Base-by-base conservation (phyloP, 2,113 vertebrate species). In the Diglossa brunneiventris region DNA sequence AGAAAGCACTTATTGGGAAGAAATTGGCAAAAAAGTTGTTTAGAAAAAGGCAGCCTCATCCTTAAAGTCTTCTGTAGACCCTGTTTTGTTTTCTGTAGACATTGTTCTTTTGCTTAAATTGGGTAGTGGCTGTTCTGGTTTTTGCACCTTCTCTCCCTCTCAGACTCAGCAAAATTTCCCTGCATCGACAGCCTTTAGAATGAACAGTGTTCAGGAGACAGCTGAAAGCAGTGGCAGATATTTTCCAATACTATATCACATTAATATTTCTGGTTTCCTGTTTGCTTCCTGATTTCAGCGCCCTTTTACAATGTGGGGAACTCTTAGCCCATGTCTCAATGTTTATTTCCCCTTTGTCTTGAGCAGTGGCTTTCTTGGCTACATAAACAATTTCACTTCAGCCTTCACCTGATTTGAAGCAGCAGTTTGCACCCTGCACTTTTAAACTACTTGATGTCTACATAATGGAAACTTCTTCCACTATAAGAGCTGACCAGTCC, bases 21-120 rank as follows among this genome's bases (percentile, higher is more conserved):
- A 64, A n/a, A 23, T 0, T 56, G 17, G 4, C 5, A 13, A 64
- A 35, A 52, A 7, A 59, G 3, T n/a, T 69, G 8, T 55, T 76
- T 30, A 42, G 62, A 56, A 89, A 76, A 73, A 52, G 6, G 5
- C 2, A 10, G 35, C 14, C 8, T 80, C 13, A 27, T 69, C 33
- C 44, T 77, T 77, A 7, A 30, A 20, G 21, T 11, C 19, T 64
- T 91, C 27, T 35, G 21, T 42, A 80, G 73, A 64, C 9, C 8
- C 5, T 16, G 6, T 47, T 64, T 49, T 30, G 7, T 39, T 74
- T 75, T 77, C n/a, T 77, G 19, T 33, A 64, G 68, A 73, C 9
- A 7, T n/a, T 50, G 11, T 8, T 42, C 18, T 76, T 50, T 52
- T 30, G 7, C 20, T 63, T 37, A 15, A 15, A 23, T 13, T 46